Base-by-base conservation (phyloP, 2,888 invertebrate species). In the Drosophila yooni region DNA sequence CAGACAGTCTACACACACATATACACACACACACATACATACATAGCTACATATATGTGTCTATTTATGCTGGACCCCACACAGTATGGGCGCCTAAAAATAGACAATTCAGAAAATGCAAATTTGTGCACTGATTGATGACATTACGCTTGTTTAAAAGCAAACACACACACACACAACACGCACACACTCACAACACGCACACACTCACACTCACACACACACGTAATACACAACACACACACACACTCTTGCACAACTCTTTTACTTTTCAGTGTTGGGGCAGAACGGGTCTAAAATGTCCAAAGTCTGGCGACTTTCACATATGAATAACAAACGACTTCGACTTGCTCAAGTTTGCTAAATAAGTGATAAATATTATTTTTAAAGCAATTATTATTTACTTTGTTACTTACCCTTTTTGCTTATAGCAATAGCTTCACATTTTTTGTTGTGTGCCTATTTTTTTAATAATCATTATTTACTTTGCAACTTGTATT, bases 111-210 rank as follows among this genome's bases (percentile, higher is more conserved):
- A 48, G 56, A 36, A 69, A 76, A 83, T 86, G 82, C 79, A 76
- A 82, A 87, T 88, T 75, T 85, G 71, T 76, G 74, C 86, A 86
- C 90, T 90, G 90, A 86, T 86, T 90, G 83, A 86, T 86, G 86
- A 88, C 69, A 85, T 82, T 81, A 67, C 65, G 59, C 75, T 71
- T 72, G 85, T 74, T 76, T 56, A 51, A 56, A 36, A 21, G 11
- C n/a, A 40, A n/a, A 43, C 29, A 8, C 8, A 13, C 48, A 60
- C 38, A 40, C 61, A 48, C 21, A 21, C 21, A 27, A 27, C 43
- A 21, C 38, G 2, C 8, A 4, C 21, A 21, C 21, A 46, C 61
- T 38, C 33, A 33, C 10, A 38, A 27, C 43, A 21, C 38, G 2
- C 8, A 4, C 21, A 21, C 21, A 46, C 61, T 38, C 33, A 33